Percentiles rank a stretch among this genome's conserved stretches.
phyloP scores from a whole-genome alignment of 2,888 invertebrate genomes.

The Pedicia rivosa region DNA sequence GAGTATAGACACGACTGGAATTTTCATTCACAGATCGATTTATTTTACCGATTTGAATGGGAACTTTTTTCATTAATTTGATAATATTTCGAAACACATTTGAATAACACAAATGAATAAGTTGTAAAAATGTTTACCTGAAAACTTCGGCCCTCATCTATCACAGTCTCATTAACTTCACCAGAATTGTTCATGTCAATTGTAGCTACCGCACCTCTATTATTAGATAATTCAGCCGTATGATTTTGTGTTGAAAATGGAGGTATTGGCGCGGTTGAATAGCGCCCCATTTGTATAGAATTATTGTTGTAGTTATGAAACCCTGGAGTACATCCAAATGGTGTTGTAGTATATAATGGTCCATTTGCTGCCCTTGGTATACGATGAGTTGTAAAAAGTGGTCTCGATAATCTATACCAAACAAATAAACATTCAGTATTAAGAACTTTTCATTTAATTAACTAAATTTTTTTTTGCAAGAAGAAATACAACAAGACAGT shows the following conservation, averaged over 20 bases:
- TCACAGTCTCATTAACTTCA: slow-evolving; percentile 10
- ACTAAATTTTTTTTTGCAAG: too few species aligned
- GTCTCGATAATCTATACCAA: slow-evolving; percentile 3
- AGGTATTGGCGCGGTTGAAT: slow-evolving; percentile 2
- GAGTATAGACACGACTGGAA: too few species aligned
- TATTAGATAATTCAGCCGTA: not conserved
- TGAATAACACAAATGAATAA: too few species aligned
- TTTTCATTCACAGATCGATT: too few species aligned
- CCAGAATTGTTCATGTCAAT: slow-evolving; percentile 2
- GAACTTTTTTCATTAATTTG: too few species aligned
- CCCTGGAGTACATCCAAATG: not conserved
- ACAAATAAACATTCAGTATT: too few species aligned
- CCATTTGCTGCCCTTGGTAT: slow-evolving; percentile 4
- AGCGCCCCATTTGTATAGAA: not conserved
- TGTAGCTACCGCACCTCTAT: slow-evolving; percentile 5
- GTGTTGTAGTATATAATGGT: slow-evolving; percentile 4
- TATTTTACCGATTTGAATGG: too few species aligned
- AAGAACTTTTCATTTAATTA: too few species aligned
- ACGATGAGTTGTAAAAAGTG: slow-evolving; percentile 3
- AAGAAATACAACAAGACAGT: too few species aligned
- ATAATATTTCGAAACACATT: too few species aligned
- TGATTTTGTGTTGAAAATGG: not conserved
- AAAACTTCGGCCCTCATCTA: slow-evolving; percentile 8
- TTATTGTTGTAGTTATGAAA: slow-evolving; percentile 1
- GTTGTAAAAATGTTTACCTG: too few species aligned